Conservation (phyloP, 2,888 invertebrate genomes). For the Lochmaea crataegi region DNA sequence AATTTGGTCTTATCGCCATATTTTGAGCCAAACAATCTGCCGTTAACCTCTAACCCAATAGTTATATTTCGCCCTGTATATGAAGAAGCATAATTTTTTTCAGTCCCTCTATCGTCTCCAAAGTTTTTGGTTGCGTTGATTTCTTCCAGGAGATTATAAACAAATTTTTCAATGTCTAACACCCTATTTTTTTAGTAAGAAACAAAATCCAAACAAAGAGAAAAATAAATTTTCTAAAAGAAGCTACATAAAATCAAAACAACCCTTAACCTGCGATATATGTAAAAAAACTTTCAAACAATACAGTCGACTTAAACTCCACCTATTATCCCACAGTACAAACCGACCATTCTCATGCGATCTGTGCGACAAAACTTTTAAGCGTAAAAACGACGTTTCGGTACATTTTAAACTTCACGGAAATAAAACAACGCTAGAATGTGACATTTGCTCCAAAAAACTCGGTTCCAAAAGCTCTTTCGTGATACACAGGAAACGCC, state of each 20-base stretch:
- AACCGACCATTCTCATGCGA: conserved; percentile 62
- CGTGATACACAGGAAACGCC: conserved; percentile 68
- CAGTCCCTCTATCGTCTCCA: too few relatives aligned
- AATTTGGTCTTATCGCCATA: too few relatives aligned
- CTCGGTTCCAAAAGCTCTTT: conserved; percentile 59
- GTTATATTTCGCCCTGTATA: too few relatives aligned
- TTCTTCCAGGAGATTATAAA: too few relatives aligned
- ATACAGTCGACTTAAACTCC: conserved; percentile 65
- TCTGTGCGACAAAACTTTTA: conserved; percentile 49
- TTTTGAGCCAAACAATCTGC: too few relatives aligned
- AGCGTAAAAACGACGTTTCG: conserved; percentile 45
- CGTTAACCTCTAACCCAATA: too few relatives aligned
- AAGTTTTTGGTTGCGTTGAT: too few relatives aligned
- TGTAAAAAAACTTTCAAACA: conserved; percentile 63
- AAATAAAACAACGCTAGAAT: conserved; percentile 53
- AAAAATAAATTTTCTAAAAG: neutral
- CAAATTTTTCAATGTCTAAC: neutral
- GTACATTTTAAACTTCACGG: conserved; percentile 47
- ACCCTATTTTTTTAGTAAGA: neutral
- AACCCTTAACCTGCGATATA: conserved; percentile 35
- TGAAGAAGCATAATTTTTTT: too few relatives aligned
- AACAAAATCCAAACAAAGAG: neutral
- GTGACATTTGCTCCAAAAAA: conserved; percentile 70
- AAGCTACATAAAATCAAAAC: conserved; percentile 7
- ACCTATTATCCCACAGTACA: conserved; percentile 68